A percentile compares a stretch with the other conserved stretches of the same genome.
phyloP scores from a whole-genome alignment of 2,113 vertebrate genomes.

The Choloepus hoffmanni region DNA sequence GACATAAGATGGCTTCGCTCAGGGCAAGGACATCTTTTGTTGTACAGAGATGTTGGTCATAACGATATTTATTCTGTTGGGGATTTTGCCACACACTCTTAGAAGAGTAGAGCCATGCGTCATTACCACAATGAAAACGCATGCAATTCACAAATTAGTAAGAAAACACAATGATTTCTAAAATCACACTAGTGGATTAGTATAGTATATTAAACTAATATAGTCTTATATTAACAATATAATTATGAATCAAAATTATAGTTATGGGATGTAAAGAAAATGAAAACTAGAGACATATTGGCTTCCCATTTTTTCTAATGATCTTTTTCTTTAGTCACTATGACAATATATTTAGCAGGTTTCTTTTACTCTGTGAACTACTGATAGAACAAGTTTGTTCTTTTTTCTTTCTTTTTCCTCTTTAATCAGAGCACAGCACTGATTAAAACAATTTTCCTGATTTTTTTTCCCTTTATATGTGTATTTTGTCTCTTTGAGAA shows the following conservation, averaged over 20 bases:
- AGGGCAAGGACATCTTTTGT: slow-evolving; percentile 2
- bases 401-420: slow-evolving; percentile 18
- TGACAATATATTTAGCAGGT: background rate
- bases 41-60: background rate
- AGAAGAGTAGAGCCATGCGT: slow-evolving; percentile 62
- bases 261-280: slow-evolving; percentile 82
- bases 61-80: background rate
- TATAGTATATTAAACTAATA: slow-evolving; percentile 50
- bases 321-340: slow-evolving; percentile 47
- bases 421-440: background rate
- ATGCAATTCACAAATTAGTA: slow-evolving; percentile 77
- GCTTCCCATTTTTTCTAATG: background rate
- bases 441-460: background rate
- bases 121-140: slow-evolving; percentile 72
- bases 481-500: background rate
- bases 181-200: slow-evolving; percentile 71
- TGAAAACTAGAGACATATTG: slow-evolving; percentile 79
- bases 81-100: slow-evolving; percentile 54
- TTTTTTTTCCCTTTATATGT: background rate
- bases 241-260: slow-evolving; percentile 69
- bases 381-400: background rate
- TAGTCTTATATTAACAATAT: slow-evolving; percentile 50
- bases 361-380: slow-evolving; percentile 42
- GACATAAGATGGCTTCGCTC: slow-evolving; percentile 2
- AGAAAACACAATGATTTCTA: slow-evolving; percentile 56